These are phyloP conservation scores for Schizopygopsis malacanthus DNA, from an alignment of 2,797 vertebrate genomes.

Conservation along the genomic window DNA sequence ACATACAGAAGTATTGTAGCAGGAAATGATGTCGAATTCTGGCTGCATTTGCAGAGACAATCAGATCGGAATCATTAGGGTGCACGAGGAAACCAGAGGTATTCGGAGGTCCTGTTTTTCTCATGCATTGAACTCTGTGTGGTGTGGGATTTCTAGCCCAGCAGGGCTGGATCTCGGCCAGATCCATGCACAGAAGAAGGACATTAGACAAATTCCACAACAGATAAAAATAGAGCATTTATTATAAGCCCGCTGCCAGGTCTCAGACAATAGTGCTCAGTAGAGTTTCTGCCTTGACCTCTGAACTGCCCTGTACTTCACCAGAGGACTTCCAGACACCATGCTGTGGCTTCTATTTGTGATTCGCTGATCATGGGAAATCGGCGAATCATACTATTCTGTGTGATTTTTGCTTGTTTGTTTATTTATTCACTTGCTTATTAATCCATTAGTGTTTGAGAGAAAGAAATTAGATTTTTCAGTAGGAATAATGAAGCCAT, in stretches of 20 bases:
- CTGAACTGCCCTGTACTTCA: constrained; percentile 12
- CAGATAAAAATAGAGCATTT: constrained; percentile 77
- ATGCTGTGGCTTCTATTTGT: constrained; percentile 30
- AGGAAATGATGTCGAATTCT: constrained; percentile 34
- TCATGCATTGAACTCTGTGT: constrained; percentile 50
- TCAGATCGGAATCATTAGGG: constrained; percentile 32
- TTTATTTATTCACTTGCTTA: not conserved
- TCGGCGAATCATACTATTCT: not conserved
- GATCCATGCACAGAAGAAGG: constrained; percentile 50
- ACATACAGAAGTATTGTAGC: not conserved
- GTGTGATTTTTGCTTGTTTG: not conserved
- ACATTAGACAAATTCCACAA: constrained; percentile 74
- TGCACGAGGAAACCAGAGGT: constrained; percentile 21
- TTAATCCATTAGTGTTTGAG: not conserved
- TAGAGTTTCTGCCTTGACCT: constrained; percentile 24
- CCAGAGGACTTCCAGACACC: constrained; percentile 7
- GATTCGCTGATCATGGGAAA: constrained; percentile 33
- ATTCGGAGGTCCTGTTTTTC: constrained; percentile 55
- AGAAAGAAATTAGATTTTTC: not conserved
- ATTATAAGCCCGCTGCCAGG: constrained; percentile 51
- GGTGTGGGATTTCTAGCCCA: constrained; percentile 43
- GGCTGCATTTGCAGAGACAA: not conserved
- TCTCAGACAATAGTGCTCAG: constrained; percentile 66
- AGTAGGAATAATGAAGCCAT: not conserved
- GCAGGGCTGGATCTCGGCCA: constrained; percentile 44